phyloP scores from a whole-genome alignment of 2,113 vertebrate species.

The Ammodytes marinus region DNA sequence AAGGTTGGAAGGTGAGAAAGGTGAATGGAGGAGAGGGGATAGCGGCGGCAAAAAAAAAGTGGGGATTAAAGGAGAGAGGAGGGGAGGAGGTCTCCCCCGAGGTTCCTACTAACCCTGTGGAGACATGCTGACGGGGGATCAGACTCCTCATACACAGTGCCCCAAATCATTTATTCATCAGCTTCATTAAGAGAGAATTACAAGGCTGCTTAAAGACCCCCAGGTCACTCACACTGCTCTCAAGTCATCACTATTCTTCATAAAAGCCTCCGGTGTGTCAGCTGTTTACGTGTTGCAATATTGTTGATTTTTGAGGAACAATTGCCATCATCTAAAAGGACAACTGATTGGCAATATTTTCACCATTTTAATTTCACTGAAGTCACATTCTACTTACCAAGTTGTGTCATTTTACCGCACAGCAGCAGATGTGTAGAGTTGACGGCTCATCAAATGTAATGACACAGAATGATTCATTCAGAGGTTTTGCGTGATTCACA shows the following conservation, averaged over 20 bases:
- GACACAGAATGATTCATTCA: slow-evolving; percentile 29
- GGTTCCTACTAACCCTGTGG: slow-evolving; percentile 44
- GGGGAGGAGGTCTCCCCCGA: slow-evolving; percentile 48
- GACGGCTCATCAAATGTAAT: slow-evolving; percentile 33
- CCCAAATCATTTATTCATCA: slow-evolving; percentile 83
- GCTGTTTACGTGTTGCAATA: slow-evolving; percentile 49
- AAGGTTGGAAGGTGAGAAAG: slow-evolving; percentile 38
- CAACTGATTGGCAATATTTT: slow-evolving; percentile 13
- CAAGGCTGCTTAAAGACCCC: slow-evolving; percentile 72
- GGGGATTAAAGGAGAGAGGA: slow-evolving; percentile 47
- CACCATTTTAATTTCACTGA: background rate
- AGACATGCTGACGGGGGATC: slow-evolving; percentile 65
- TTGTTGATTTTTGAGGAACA: slow-evolving; percentile 56
- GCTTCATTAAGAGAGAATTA: slow-evolving; percentile 80
- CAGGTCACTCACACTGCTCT: slow-evolving; percentile 67
- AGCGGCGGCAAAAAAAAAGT: slow-evolving; percentile 10
- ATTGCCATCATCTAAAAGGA: slow-evolving; percentile 40
- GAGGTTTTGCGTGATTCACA: slow-evolving; percentile 34
- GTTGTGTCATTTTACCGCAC: slow-evolving; percentile 4
- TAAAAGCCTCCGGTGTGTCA: slow-evolving; percentile 63
- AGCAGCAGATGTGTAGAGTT: slow-evolving; percentile 13
- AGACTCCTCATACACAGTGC: slow-evolving; percentile 60
- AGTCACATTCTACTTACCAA: background rate
- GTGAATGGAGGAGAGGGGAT: slow-evolving; percentile 28
- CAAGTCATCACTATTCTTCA: slow-evolving; percentile 54